phyloP scores from a whole-genome alignment of 2,797 vertebrate genomes.

The Mustela erminea region DNA sequence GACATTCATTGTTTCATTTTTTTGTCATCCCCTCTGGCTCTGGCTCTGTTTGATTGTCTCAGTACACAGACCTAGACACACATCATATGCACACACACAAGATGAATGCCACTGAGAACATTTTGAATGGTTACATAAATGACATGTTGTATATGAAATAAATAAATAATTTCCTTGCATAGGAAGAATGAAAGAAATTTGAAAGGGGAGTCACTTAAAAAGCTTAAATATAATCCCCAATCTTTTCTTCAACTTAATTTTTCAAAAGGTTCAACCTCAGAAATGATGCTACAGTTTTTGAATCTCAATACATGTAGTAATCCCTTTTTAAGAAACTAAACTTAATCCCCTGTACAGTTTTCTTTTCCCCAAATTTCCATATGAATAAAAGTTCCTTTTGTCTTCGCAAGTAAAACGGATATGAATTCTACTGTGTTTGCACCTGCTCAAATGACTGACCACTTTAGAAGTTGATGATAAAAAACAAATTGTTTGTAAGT shows the following conservation, averaged over 20 bases:
- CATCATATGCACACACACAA: neutral
- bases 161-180: conserved; percentile 32
- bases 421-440: conserved; percentile 72
- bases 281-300: conserved; percentile 54
- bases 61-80: neutral
- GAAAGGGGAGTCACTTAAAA: conserved; percentile 26
- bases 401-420: conserved; percentile 70
- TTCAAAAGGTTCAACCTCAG: conserved; percentile 40
- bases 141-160: neutral
- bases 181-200: neutral
- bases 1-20: neutral
- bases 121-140: neutral
- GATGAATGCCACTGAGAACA: neutral
- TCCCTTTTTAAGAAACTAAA: conserved; percentile 64
- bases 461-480: neutral
- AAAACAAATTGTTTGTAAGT: conserved; percentile 67
- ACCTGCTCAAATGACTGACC: conserved; percentile 68
- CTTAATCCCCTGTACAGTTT: conserved; percentile 68
- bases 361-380: conserved; percentile 70
- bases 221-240: conserved; percentile 33
- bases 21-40: neutral
- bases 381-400: conserved; percentile 81
- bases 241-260: conserved; percentile 50
- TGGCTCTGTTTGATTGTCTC: neutral
- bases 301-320: conserved; percentile 61